These are phyloP conservation scores for Acanthacorydalis orientalis DNA, from an alignment of 2,888 invertebrate species.

Conservation along the genomic window DNA sequence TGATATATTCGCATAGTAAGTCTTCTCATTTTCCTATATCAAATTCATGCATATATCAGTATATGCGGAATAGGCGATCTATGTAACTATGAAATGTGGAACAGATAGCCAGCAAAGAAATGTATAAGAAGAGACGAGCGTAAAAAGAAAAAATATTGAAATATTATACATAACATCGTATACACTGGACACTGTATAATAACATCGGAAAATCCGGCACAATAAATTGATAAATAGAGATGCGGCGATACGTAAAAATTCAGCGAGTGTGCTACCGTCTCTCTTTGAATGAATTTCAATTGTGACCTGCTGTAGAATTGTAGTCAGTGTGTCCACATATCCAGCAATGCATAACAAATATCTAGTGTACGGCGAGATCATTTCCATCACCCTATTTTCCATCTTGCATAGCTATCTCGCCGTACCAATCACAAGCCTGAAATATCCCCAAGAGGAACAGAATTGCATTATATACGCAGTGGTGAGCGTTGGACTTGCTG, in stretches of 20 bases:
- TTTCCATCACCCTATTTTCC: constrained; percentile 3
- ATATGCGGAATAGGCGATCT: neutral
- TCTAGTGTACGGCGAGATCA: neutral
- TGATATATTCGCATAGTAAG: no score
- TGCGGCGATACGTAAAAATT: no score
- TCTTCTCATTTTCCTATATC: neutral
- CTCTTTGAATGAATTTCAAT: no score
- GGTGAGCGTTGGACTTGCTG: neutral
- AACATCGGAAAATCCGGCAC: no score
- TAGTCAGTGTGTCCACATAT: neutral
- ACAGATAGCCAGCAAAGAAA: no score
- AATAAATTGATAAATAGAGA: no score
- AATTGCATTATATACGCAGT: constrained; percentile 6
- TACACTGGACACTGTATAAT: no score
- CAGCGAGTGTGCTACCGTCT: no score
- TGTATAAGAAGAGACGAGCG: neutral
- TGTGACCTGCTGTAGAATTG: no score
- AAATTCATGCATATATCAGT: neutral
- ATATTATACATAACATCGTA: neutral
- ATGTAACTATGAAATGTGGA: no score
- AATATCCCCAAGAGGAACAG: constrained; percentile 1
- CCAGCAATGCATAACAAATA: constrained; percentile 3
- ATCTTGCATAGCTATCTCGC: constrained; percentile 3
- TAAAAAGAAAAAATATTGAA: neutral
- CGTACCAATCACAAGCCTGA: constrained; percentile 2